Evolutionary conservation across 2,797 vertebrate species (phyloP), one percentile per base, ranked within the genome.

Genomic region (Octomys mimax): DNA sequence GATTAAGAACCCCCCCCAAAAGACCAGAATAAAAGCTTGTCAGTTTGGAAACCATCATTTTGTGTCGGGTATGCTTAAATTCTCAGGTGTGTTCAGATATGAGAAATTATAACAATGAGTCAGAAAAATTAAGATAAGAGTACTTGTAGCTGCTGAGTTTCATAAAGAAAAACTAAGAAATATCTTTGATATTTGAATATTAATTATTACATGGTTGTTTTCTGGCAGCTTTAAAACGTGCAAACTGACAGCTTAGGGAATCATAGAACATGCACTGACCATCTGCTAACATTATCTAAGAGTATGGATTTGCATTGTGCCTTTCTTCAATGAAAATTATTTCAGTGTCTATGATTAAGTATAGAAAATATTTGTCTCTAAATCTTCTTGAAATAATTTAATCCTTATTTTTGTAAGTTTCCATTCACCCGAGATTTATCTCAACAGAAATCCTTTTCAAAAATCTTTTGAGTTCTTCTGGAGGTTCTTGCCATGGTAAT

Each of bases 121-220:
- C 7, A 85, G 62, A 79, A 61, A 14, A 19, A 39, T 87, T 95
- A 26, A 93, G 81, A 97, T 21, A 85, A 26, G 71, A 87, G 91
- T 89, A 24, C 73, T 87, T 7, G 64, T 61, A 92, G 61, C 39
- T 91, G 39, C 18, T 81, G 22, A 92, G 21, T 82, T 94, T 62
- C 66, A 96, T 94, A 94, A 46, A 78, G 0, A 28, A 39, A 92
- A 94, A 95, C 66, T 89, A 39, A 85, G 31, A 97, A 98, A 96
- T 36, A 81, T 31, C 31, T 95, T 91, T 93, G 82, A 93, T 95
- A 90, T 21, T 6, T 89, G 86, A 94, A 91, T 96, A 95, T 88
- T 95, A 94, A 96, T 96, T 77, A 96, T 68, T 92, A 71, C 54
- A 95, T 92, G 33, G 64, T 91, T 97, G 54, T 86, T 94, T 71